A percentile compares a stretch with the other conserved stretches of the same genome.
These are phyloP conservation scores for Cephus pulcher DNA, from an alignment of 2,888 invertebrate species.

Conservation along the genomic window DNA sequence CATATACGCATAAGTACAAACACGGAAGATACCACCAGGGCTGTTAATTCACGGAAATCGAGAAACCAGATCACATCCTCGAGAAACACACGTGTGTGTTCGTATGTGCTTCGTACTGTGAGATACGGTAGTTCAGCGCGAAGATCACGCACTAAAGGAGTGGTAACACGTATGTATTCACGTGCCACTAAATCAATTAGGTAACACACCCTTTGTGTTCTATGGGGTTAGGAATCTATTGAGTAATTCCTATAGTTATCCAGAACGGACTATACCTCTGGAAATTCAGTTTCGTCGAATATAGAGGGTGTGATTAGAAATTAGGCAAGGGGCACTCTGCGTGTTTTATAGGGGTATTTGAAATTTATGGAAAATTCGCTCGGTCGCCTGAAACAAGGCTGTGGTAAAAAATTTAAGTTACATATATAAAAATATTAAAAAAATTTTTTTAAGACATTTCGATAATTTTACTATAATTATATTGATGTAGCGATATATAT, in stretches of 20 bases:
- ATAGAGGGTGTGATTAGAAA: not conserved
- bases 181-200: not conserved
- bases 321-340: not conserved
- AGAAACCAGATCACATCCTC: not conserved
- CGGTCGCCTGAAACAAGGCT: not conserved
- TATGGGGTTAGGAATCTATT: not conserved
- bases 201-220: not conserved
- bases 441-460: no score
- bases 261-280: not conserved
- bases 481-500: no score
- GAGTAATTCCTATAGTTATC: not conserved
- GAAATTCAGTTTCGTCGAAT: not conserved
- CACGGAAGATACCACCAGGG: not conserved
- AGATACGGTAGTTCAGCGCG: not conserved
- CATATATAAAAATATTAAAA: no score
- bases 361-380: not conserved
- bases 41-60: not conserved
- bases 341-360: not conserved
- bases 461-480: no score
- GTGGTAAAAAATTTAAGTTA: no score
- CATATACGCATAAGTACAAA: not conserved
- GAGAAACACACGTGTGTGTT: not conserved
- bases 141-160: not conserved
- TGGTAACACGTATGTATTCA: not conserved
- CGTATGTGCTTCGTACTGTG: not conserved